These are phyloP conservation scores for Archegozetes longisetosus DNA, from an alignment of 1,140 invertebrate species.

Conservation along the genomic window DNA sequence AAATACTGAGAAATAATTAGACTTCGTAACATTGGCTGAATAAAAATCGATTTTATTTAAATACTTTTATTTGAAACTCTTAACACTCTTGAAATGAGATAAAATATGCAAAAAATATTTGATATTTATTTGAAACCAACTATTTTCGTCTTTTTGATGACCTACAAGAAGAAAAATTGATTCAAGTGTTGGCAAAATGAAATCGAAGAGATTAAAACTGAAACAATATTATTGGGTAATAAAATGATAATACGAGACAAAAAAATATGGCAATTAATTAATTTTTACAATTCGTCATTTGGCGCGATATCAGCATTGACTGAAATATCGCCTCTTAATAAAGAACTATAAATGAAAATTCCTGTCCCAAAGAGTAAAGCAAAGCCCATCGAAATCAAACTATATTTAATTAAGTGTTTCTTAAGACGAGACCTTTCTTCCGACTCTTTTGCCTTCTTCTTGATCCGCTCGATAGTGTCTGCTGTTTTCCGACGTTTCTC, in stretches of 20 bases:
- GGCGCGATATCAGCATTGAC: not conserved
- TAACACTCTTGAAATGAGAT: no score
- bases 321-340: not conserved
- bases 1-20: no score
- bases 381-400: conserved; percentile 18
- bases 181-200: no score
- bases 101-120: no score
- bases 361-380: conserved; percentile 20
- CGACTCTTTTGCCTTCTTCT: conserved; percentile 26
- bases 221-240: no score
- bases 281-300: not conserved
- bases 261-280: not conserved
- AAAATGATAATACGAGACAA: not conserved
- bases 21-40: no score
- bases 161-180: no score
- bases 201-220: no score
- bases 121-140: no score
- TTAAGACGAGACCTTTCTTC: conserved; percentile 22
- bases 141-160: no score
- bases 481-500: conserved; percentile 27
- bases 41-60: no score
- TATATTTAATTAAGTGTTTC: conserved; percentile 19
- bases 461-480: conserved; percentile 28
- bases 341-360: conserved; percentile 15
- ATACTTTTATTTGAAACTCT: no score